These are phyloP conservation scores for Melinopterus prodromus DNA, from an alignment of 2,888 invertebrate species.

Conservation along the genomic window DNA sequence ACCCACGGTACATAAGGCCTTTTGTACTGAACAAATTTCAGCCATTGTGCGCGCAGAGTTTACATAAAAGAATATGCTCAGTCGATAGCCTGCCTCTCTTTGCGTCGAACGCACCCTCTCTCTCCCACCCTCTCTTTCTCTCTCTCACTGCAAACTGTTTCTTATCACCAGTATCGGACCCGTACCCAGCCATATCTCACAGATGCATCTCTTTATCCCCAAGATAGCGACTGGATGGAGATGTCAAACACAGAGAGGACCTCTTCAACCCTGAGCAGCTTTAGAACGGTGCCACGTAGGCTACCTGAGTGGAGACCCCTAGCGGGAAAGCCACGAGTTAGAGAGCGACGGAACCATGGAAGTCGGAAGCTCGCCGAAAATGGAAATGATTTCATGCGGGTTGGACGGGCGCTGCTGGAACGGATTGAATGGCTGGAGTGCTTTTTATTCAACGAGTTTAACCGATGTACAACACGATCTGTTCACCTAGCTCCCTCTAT, in stretches of 20 bases:
- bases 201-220: slow-evolving; percentile 59
- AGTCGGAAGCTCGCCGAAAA: neutral
- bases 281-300: slow-evolving; percentile 13
- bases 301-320: slow-evolving; percentile 13
- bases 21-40: slow-evolving; percentile 52
- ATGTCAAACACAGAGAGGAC: slow-evolving; percentile 57
- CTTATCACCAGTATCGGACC: slow-evolving; percentile 52
- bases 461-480: slow-evolving; percentile 4
- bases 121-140: slow-evolving; percentile 31
- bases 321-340: neutral
- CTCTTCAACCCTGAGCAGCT: slow-evolving; percentile 14
- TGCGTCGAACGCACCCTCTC: slow-evolving; percentile 7
- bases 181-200: slow-evolving; percentile 48
- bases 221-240: slow-evolving; percentile 57
- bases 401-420: neutral
- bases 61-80: slow-evolving; percentile 50
- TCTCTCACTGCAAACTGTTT: slow-evolving; percentile 43
- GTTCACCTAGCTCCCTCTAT: slow-evolving; percentile 4
- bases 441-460: slow-evolving; percentile 4
- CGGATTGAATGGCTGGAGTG: neutral
- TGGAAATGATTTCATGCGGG: slow-evolving; percentile 4
- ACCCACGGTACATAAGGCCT: slow-evolving; percentile 45
- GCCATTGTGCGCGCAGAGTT: slow-evolving; percentile 50
- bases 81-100: slow-evolving; percentile 11
- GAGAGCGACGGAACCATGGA: slow-evolving; percentile 20